Conservation (phyloP, 2,797 vertebrate genomes). For the Lepus oiostolus region DNA sequence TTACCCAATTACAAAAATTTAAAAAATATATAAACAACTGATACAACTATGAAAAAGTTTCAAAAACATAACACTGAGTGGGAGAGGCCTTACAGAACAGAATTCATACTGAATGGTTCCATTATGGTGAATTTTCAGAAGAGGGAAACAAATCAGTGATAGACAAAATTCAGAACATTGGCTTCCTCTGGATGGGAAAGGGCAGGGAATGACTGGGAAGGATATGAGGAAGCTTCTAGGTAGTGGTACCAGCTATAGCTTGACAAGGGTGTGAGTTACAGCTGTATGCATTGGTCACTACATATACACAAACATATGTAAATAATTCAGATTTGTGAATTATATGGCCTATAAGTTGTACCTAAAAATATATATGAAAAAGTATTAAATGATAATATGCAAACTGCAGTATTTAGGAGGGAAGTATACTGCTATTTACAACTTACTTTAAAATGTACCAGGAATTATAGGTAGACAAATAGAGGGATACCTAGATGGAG, state of each 20-base stretch:
- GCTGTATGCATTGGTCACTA: not conserved
- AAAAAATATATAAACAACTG: not conserved
- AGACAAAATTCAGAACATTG: not conserved
- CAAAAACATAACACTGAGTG: not conserved
- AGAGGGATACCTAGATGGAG: not conserved
- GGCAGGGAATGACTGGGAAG: not conserved
- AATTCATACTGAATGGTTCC: not conserved
- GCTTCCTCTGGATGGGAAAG: not conserved
- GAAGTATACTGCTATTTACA: not conserved
- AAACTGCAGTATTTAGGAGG: conserved; percentile 9
- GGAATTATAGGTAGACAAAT: not conserved
- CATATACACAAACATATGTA: not conserved
- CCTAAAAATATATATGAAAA: conserved; percentile 59
- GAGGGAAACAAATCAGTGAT: not conserved
- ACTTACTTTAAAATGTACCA: conserved; percentile 50
- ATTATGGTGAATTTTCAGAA: conserved; percentile 9
- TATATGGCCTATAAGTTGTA: conserved; percentile 9
- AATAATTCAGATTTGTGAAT: not conserved
- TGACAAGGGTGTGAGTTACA: not conserved
- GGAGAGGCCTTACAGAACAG: conserved; percentile 20
- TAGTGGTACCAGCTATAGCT: not conserved
- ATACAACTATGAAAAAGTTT: not conserved
- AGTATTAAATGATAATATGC: not conserved
- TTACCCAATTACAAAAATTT: not conserved
- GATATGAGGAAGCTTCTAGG: not conserved